Evolutionary conservation across 2,797 vertebrate genomes (phyloP).

Genomic region (Lacerta bilineata): DNA sequence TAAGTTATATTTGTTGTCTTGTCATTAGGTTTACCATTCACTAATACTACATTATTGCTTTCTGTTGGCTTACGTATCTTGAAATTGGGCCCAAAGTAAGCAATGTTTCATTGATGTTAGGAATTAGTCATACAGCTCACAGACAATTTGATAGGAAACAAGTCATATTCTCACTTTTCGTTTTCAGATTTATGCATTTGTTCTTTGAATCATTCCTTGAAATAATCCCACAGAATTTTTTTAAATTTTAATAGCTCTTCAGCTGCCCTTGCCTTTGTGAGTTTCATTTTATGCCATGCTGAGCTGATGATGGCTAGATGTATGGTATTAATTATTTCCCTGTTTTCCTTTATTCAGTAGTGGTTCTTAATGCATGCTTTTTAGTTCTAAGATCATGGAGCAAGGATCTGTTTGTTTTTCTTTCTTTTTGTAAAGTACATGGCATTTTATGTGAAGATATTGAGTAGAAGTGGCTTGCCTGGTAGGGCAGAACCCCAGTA

Average conservation of each 20-base stretch:
- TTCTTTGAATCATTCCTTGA: slow-evolving; percentile 25
- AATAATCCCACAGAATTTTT: background rate
- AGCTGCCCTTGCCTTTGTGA: background rate
- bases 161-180: background rate
- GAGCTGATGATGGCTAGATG: slow-evolving; percentile 27
- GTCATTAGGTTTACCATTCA: slow-evolving; percentile 37
- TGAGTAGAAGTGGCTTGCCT: background rate
- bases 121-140: slow-evolving; percentile 21
- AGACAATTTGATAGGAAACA: slow-evolving; percentile 4
- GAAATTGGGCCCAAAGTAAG: slow-evolving; percentile 12
- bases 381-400: background rate
- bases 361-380: background rate
- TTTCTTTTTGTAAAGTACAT: background rate
- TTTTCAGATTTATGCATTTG: background rate
- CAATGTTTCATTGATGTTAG: slow-evolving; percentile 31
- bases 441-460: background rate
- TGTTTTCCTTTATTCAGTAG: slow-evolving; percentile 45
- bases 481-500: no score
- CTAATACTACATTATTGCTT: background rate
- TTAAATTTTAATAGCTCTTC: background rate
- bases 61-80: slow-evolving; percentile 38
- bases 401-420: background rate
- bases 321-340: slow-evolving; percentile 33
- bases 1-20: slow-evolving; percentile 39
- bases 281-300: slow-evolving; percentile 37